Evolutionary conservation across 1,140 invertebrate species (phyloP), one percentile per base, ranked within the genome.

Genomic region (Danaus melanippus): DNA sequence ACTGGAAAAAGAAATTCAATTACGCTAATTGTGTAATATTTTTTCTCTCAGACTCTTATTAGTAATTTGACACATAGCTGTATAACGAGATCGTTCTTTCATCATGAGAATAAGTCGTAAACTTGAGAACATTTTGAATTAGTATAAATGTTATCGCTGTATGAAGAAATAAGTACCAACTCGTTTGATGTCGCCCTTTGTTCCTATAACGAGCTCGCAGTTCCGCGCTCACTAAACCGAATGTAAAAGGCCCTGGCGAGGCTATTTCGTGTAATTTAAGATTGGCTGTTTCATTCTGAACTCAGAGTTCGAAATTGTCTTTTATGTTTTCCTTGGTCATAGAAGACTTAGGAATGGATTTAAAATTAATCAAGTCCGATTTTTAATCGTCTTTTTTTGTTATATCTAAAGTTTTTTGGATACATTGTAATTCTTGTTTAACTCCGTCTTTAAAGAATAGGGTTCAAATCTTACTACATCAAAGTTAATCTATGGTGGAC

Each of bases 101-200:
- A 47, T 44, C 47, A 41, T 56, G 44, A 9, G 47, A 49, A 56
- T 45, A 56, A 50, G 50, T 56, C 54, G 55, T 17, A 60, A 47
- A 60, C 52, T 60, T 60, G 39, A 55, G 58, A 62, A 57, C 32
- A 62, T 62, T 51, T 49, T 50, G 46, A 60, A 59, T 64, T 46
- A 56, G 65, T 32, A 66, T 71, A 71, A 68, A 76, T 70, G 67
- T 76, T 66, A 66, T 65, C 47, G 62, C 66, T 63, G 68, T 69
- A 56, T 32, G 70, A 76, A 72, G 73, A 71, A 78, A 74, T 69
- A 61, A 54, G 53, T 62, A 55, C 58, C 44, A 60, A 63, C 53
- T 64, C 64, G 67, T 75, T 77, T 75, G 71, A 78, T 74, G 71
- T 74, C 50, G 58, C 53, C 59, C 69, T 75, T 75, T 77, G 65